These are phyloP conservation scores for Hermetia illucens DNA, from an alignment of 1,140 invertebrate genomes.

Conservation along the genomic window DNA sequence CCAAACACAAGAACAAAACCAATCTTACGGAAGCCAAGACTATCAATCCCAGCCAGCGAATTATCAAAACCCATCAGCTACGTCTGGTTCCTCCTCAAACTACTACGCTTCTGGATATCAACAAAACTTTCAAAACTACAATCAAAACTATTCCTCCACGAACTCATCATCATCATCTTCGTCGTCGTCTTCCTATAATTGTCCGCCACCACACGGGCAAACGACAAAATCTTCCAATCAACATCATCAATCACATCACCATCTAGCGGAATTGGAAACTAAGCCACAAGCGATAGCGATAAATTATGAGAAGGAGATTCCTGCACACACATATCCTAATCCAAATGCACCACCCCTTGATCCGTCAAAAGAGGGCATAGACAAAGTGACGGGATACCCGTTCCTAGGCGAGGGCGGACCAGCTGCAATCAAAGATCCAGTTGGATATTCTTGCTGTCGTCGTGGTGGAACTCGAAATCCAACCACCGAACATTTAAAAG, in stretches of 20 bases:
- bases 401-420: slow-evolving; percentile 53
- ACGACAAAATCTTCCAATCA: slow-evolving; percentile 11
- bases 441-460: slow-evolving; percentile 53
- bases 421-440: slow-evolving; percentile 32
- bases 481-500: slow-evolving; percentile 52
- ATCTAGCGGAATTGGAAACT: slow-evolving; percentile 21
- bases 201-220: not conserved
- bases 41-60: slow-evolving; percentile 5
- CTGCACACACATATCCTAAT: slow-evolving; percentile 27
- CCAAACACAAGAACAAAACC: slow-evolving; percentile 25
- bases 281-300: slow-evolving; percentile 26
- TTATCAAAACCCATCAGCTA: slow-evolving; percentile 1
- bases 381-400: slow-evolving; percentile 30
- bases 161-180: slow-evolving; percentile 15
- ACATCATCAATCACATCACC: slow-evolving; percentile 12
- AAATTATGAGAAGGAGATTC: slow-evolving; percentile 30
- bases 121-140: not conserved
- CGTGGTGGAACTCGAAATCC: slow-evolving; percentile 52
- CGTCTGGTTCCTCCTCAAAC: too few relatives aligned
- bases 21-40: slow-evolving; percentile 3
- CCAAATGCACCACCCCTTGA: slow-evolving; percentile 15
- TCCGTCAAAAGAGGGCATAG: slow-evolving; percentile 20
- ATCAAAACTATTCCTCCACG: not conserved
- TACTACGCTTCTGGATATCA: not conserved
- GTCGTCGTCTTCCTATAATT: slow-evolving; percentile 10